Conservation (phyloP, 2,888 invertebrate genomes). For the Eilema sororculum region DNA sequence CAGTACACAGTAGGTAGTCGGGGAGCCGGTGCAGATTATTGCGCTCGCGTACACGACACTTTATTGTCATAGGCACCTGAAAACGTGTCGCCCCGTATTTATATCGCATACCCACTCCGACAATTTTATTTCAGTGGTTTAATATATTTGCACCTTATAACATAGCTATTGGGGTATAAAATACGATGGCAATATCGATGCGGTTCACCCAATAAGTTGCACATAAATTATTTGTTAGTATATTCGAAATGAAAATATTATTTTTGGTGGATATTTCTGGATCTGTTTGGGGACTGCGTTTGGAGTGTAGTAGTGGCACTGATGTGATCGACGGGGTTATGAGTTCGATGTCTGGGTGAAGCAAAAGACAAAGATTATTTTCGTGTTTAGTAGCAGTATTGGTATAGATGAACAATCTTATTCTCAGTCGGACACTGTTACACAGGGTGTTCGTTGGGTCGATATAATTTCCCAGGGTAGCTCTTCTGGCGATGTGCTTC, state of each 20-base stretch:
- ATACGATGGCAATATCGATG: conserved; percentile 9
- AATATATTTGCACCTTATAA: conserved; percentile 21
- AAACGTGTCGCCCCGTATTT: conserved; percentile 20
- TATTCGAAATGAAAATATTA: conserved; percentile 9
- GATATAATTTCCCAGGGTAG: no score
- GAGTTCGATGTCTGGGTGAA: neutral
- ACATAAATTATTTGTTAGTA: conserved; percentile 14
- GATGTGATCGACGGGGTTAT: neutral
- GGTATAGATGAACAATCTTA: no score
- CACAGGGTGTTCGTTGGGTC: no score
- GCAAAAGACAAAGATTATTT: no score
- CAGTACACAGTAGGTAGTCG: conserved; percentile 22
- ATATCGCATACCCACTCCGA: conserved; percentile 17
- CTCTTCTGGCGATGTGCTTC: no score
- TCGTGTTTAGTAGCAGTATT: no score
- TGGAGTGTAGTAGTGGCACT: neutral
- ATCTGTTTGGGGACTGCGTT: neutral
- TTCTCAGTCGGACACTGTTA: no score
- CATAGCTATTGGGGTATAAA: conserved; percentile 16
- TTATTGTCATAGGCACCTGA: conserved; percentile 50
- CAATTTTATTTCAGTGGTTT: conserved; percentile 22
- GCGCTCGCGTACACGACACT: conserved; percentile 42
- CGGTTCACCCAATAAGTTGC: conserved; percentile 4
- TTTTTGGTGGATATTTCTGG: neutral
- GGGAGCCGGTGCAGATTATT: conserved; percentile 53